Evolutionary conservation across 2,797 vertebrate species (phyloP).

Genomic region (Pagetopsis macropterus): DNA sequence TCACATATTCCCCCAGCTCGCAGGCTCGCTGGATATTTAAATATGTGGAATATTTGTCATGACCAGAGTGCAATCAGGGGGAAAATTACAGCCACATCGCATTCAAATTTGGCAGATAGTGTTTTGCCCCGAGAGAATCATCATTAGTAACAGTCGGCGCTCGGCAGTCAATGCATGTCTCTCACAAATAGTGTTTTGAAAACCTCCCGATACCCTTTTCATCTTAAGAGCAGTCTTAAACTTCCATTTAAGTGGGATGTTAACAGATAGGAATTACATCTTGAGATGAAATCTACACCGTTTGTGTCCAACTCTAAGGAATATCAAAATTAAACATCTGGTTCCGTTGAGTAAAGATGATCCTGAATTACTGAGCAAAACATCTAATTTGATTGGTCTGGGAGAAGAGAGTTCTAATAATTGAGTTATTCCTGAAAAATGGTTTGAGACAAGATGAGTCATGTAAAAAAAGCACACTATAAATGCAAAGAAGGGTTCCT

Average conservation of each 20-base stretch:
- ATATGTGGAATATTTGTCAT: conserved; percentile 76
- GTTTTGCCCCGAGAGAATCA: conserved; percentile 74
- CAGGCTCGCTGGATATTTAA: conserved; percentile 62
- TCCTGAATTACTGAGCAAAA: conserved; percentile 41
- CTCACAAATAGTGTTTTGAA: conserved; percentile 66
- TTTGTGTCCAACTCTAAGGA: conserved; percentile 38
- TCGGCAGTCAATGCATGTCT: conserved; percentile 72
- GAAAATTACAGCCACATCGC: conserved; percentile 76
- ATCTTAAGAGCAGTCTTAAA: conserved; percentile 62
- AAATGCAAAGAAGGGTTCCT: conserved; percentile 23
- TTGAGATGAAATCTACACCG: conserved; percentile 31
- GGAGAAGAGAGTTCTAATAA: conserved; percentile 31
- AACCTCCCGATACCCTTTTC: conserved; percentile 56
- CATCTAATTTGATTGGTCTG: conserved; percentile 40
- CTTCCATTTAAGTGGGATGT: conserved; percentile 58
- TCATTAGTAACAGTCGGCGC: conserved; percentile 79
- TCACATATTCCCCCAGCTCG: conserved; percentile 48
- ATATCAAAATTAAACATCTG: conserved; percentile 58
- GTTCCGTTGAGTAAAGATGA: conserved; percentile 55
- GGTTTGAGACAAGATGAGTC: conserved; percentile 31
- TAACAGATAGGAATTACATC: conserved; percentile 58
- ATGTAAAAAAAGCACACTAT: conserved; percentile 27
- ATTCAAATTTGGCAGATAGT: conserved; percentile 72
- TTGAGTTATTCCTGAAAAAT: conserved; percentile 41
- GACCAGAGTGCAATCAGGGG: conserved; percentile 76